Conservation (phyloP, 2,888 invertebrate species). For the Digitonthophagus gazella region DNA sequence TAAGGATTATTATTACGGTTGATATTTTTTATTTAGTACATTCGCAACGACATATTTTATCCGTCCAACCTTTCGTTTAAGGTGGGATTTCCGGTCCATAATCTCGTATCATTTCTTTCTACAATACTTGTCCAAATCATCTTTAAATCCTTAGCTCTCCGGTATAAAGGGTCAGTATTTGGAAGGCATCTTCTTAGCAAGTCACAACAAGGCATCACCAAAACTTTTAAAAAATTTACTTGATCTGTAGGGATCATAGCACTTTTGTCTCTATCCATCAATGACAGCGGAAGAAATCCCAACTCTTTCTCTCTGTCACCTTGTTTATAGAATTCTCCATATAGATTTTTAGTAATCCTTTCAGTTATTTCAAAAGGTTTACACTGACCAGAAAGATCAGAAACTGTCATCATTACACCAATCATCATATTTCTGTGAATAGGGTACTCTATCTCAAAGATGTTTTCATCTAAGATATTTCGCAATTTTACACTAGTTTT, state of each 20-base stretch:
- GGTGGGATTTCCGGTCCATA: conserved; percentile 58
- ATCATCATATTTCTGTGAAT: conserved; percentile 56
- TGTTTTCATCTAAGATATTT: conserved; percentile 52
- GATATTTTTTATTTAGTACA: neutral
- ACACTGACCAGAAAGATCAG: conserved; percentile 60
- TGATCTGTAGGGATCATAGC: conserved; percentile 62
- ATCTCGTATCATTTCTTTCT: conserved; percentile 55
- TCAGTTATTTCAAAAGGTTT: conserved; percentile 60
- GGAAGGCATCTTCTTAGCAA: conserved; percentile 56
- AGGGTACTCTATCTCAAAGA: conserved; percentile 54
- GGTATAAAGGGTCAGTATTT: conserved; percentile 52
- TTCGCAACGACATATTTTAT: neutral
- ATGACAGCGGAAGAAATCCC: conserved; percentile 60
- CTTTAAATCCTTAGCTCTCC: conserved; percentile 52
- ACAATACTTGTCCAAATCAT: conserved; percentile 61
- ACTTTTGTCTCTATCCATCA: conserved; percentile 62
- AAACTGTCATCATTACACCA: conserved; percentile 59
- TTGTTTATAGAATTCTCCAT: conserved; percentile 53
- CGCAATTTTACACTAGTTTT: conserved; percentile 55
- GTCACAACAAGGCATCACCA: conserved; percentile 59
- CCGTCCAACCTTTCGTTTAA: conserved; percentile 27
- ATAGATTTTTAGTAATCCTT: conserved; percentile 56
- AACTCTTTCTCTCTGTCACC: conserved; percentile 60
- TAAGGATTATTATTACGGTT: neutral
- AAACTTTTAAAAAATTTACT: conserved; percentile 60